Evolutionary conservation across 2,888 invertebrate species (phyloP).

Genomic region (Argynnis bischoffii): DNA sequence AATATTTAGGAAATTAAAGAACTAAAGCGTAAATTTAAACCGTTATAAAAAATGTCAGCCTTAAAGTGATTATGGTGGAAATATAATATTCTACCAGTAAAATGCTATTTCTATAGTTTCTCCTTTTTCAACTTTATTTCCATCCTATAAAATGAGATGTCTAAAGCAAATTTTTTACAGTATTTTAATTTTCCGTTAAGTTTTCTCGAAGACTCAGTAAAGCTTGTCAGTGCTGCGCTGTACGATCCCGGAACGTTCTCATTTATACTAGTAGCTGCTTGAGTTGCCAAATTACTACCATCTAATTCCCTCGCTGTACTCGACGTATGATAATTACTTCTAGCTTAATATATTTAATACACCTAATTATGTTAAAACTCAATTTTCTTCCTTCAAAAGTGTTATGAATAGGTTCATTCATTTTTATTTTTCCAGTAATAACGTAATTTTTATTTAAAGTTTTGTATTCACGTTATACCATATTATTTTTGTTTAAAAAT

Average conservation of each 20-base stretch:
- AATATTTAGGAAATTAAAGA: too few relatives aligned
- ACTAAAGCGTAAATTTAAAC: too few relatives aligned
- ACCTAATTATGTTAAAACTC: conserved; percentile 36
- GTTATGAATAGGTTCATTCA: conserved; percentile 10
- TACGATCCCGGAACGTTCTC: conserved; percentile 24
- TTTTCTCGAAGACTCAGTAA: neutral
- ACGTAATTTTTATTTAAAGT: too few relatives aligned
- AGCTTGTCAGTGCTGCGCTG: conserved; percentile 3
- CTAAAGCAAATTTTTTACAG: conserved; percentile 4
- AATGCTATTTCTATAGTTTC: neutral
- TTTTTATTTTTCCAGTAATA: conserved; percentile 2
- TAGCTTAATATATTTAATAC: conserved; percentile 30
- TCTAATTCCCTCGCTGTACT: conserved; percentile 35
- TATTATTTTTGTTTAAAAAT: too few relatives aligned
- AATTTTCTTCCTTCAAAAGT: conserved; percentile 25
- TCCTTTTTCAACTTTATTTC: neutral
- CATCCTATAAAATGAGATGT: conserved; percentile 10
- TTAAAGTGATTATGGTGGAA: too few relatives aligned
- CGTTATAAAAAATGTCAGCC: too few relatives aligned
- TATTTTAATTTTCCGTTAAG: conserved; percentile 21
- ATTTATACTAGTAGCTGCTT: conserved; percentile 26
- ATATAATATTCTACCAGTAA: too few relatives aligned
- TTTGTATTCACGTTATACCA: neutral
- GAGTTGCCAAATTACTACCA: conserved; percentile 40
- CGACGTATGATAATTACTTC: conserved; percentile 36